Percentiles rank a stretch among this genome's conserved stretches.
Conservation (phyloP, 2,113 vertebrate genomes). For the Aviceda subcristata region DNA sequence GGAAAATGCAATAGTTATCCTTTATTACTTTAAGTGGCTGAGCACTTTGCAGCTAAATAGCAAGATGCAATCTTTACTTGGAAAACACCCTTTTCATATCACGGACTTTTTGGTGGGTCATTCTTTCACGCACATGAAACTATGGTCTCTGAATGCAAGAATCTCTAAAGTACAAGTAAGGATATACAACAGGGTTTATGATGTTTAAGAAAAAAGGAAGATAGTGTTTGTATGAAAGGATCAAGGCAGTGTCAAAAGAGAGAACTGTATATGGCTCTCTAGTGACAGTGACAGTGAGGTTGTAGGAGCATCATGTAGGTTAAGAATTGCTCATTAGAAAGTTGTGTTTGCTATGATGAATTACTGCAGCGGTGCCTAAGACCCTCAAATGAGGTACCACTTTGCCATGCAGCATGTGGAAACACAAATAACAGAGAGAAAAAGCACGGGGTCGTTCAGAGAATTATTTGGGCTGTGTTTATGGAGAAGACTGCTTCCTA, state of each 20-base stretch:
- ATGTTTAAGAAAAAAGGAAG: neutral
- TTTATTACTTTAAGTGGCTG: neutral
- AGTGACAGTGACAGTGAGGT: neutral
- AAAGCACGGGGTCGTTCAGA: neutral
- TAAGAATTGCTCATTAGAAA: neutral
- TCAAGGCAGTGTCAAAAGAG: neutral
- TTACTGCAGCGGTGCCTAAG: neutral
- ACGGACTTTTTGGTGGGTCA: neutral
- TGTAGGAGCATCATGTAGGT: neutral
- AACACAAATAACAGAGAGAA: neutral
- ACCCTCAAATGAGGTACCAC: neutral
- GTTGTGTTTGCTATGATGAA: neutral
- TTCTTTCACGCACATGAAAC: rapidly evolving
- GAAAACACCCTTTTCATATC: neutral
- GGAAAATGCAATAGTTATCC: neutral
- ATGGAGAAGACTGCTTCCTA: neutral
- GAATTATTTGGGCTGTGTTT: neutral
- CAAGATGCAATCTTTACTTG: neutral
- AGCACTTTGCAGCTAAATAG: neutral
- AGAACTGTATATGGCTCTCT: rapidly evolving
- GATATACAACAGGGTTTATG: neutral
- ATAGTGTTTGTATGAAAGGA: neutral
- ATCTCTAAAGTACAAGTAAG: neutral
- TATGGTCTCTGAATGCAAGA: neutral
- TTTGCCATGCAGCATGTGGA: neutral